Evolutionary conservation across 2,113 vertebrate genomes (phyloP).

Genomic region (Zosterops pallidus): DNA sequence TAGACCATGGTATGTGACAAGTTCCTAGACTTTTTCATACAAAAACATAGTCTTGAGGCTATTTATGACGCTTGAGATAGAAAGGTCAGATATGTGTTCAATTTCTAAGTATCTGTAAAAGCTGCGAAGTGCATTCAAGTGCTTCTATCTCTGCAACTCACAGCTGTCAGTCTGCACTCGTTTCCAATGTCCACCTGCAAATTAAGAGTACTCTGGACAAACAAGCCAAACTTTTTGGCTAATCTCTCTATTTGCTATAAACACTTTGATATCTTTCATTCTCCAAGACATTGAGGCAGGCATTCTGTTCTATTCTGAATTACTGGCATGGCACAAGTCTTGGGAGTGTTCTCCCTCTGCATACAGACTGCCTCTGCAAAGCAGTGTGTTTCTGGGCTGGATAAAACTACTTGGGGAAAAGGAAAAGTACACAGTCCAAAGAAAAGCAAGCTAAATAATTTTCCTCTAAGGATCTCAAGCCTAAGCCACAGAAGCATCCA

Average conservation of each 20-base stretch:
- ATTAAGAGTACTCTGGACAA: neutral
- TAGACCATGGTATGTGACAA: neutral
- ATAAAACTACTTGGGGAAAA: neutral
- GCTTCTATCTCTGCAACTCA: neutral
- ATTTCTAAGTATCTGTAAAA: conserved; percentile 6
- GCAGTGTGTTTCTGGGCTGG: neutral
- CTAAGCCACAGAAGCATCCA: neutral
- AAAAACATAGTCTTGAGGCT: neutral
- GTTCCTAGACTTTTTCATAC: neutral
- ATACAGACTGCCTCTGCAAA: neutral
- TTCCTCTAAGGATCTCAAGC: neutral
- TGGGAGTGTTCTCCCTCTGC: neutral
- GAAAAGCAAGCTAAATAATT: neutral
- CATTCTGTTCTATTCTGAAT: neutral
- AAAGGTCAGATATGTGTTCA: neutral
- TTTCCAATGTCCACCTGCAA: neutral
- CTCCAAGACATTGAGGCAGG: neutral
- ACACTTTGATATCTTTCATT: neutral
- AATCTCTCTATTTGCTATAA: neutral
- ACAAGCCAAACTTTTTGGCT: neutral
- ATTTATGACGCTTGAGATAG: neutral
- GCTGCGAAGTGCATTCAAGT: neutral
- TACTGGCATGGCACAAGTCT: neutral
- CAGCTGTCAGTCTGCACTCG: neutral
- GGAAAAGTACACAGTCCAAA: neutral